Evolutionary conservation across 2,797 vertebrate species (phyloP).

Genomic region (Thaleichthys pacificus): DNA sequence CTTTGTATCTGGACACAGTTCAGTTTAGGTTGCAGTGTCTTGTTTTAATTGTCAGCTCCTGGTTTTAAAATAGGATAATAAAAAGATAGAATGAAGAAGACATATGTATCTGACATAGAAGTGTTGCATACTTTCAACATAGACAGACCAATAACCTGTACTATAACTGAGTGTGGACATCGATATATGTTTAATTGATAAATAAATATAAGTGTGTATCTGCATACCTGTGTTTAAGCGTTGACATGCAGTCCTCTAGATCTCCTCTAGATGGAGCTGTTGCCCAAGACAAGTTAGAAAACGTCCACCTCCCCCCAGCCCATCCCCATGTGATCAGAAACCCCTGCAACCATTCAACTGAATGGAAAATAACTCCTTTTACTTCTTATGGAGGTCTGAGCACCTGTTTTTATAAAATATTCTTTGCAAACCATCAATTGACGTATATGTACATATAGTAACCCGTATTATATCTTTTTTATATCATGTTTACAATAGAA

Average conservation of each 20-base stretch:
- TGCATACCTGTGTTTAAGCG: neutral
- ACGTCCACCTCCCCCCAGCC: slow-evolving; percentile 19
- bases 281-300: slow-evolving; percentile 66
- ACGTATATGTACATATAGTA: neutral
- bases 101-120: too few species aligned
- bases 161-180: neutral
- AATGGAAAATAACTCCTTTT: slow-evolving; percentile 59
- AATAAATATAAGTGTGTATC: neutral
- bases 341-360: slow-evolving; percentile 58
- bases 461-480: too few species aligned
- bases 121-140: too few species aligned
- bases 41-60: neutral
- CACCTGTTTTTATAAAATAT: neutral
- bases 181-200: neutral
- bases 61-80: neutral
- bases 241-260: neutral
- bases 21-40: neutral
- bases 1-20: neutral
- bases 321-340: slow-evolving; percentile 49
- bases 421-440: neutral
- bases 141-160: too few species aligned
- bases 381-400: slow-evolving; percentile 41
- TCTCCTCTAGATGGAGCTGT: slow-evolving; percentile 76
- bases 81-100: neutral
- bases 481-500: too few species aligned